Evolutionary conservation across 2,888 invertebrate species (phyloP), one percentile per base, ranked within the genome.

Genomic region (Coelopa pilipes): DNA sequence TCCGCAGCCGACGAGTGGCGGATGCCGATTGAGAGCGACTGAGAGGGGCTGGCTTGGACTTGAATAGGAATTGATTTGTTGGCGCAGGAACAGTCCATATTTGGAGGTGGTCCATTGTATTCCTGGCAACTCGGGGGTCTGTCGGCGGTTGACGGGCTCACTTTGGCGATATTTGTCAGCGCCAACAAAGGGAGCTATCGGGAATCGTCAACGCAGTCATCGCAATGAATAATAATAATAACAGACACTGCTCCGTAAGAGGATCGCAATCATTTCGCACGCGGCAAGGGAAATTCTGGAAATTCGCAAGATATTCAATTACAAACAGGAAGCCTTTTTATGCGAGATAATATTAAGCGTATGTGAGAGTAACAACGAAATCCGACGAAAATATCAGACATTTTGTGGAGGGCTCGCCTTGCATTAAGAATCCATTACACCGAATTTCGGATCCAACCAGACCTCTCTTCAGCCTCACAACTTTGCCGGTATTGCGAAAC

Each of bases 141-240:
- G 34, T 34, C 34, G 2, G 34, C 21, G 17, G 57, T 59, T 59
- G 21, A 10, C 19, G 19, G 17, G 57, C 19, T 59, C 19, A 59
- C 12, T 59, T 19, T 24, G n/a, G 24, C 17, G 19, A 9, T 24
- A 59, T 59, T 59, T 59, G 57, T 59, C 57, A 59, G 19, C 21
- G 24, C 21, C 9, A 59, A 59, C 57, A 59, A 59, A 59, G 57
- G 19, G 57, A 19, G 24, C 17, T 19, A 59, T 59, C 57, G 24
- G 12, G 24, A 59, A 59, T 59, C 24, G 57, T 59, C 57, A 34
- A 34, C 34, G 4, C 34, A 34, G 7, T 34, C 34, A 7, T 34
- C 34, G 24, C 57, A 59, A 59, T 59, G 21, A 21, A 59, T 21
- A 59, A 13, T 21, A 59, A 13, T 21, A 24, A 24, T 24, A 59